Evolutionary conservation across 2,797 vertebrate species (phyloP).

Genomic region (Platalea minor): DNA sequence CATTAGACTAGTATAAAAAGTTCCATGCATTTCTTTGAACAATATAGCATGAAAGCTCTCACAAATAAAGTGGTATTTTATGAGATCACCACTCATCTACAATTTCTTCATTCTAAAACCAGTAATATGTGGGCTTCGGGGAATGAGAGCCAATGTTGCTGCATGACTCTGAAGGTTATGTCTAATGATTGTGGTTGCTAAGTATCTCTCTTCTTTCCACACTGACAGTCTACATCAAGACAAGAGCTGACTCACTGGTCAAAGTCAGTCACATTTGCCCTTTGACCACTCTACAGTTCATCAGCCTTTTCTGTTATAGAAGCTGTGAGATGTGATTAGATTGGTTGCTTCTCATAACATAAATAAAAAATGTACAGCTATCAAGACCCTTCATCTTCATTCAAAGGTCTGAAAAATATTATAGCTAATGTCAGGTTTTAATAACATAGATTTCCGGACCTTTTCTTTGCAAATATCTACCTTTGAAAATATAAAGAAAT

Average conservation of each 20-base stretch:
- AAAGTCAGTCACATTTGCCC: conserved; percentile 48
- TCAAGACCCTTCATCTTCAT: conserved; percentile 8
- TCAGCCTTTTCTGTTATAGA: not conserved
- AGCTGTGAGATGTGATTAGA: conserved; percentile 4
- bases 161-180: conserved; percentile 12
- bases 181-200: conserved; percentile 6
- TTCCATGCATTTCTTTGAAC: conserved; percentile 43
- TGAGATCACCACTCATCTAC: conserved; percentile 48
- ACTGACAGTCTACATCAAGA: conserved; percentile 57
- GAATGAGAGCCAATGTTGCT: conserved; percentile 17
- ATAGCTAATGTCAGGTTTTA: not conserved
- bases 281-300: conserved; percentile 43
- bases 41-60: conserved; percentile 39
- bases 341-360: not conserved
- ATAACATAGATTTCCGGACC: not conserved
- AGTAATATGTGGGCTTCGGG: conserved; percentile 52
- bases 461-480: not conserved
- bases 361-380: not conserved
- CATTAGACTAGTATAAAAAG: conserved; percentile 47
- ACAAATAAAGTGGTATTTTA: conserved; percentile 64
- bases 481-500: conserved; percentile 1
- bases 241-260: conserved; percentile 20
- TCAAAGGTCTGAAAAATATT: conserved; percentile 7
- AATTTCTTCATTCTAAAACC: conserved; percentile 50
- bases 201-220: conserved; percentile 46